Conservation (phyloP, 2,888 invertebrate species). For the Synanthedon tipuliformis region DNA sequence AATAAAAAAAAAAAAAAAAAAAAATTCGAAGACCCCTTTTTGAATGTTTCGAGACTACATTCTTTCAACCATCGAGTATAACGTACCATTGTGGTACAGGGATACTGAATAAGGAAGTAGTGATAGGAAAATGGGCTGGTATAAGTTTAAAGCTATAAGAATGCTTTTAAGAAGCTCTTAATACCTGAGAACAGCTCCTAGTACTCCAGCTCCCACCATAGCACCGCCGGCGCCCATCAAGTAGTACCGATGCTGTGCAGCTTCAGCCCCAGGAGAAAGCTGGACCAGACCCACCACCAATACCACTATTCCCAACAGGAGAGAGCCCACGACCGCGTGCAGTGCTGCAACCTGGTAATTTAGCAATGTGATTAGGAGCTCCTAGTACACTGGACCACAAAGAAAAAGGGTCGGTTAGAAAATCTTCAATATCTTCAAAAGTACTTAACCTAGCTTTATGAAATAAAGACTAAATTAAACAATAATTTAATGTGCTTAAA, state of each 20-base stretch:
- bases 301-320: slow-evolving; percentile 79
- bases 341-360: slow-evolving; percentile 75
- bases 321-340: slow-evolving; percentile 79
- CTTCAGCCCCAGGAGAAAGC: slow-evolving; percentile 80
- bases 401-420: no score
- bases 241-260: slow-evolving; percentile 79
- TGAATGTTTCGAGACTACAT: no score
- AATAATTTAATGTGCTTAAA: no score
- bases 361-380: no score
- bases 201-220: slow-evolving; percentile 72
- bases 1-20: no score
- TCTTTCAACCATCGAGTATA: not conserved
- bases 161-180: slow-evolving; percentile 11
- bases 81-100: no score
- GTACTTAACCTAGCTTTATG: no score
- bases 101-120: no score
- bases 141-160: slow-evolving; percentile 38
- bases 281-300: slow-evolving; percentile 82
- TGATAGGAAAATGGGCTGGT: slow-evolving; percentile 11
- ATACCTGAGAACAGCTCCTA: slow-evolving; percentile 74
- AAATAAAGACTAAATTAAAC: no score
- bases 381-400: no score
- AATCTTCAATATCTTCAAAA: no score
- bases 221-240: slow-evolving; percentile 76
- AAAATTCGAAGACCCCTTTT: no score